Evolutionary conservation across 2,888 invertebrate species (phyloP).

Genomic region (Hyposoter didymator): DNA sequence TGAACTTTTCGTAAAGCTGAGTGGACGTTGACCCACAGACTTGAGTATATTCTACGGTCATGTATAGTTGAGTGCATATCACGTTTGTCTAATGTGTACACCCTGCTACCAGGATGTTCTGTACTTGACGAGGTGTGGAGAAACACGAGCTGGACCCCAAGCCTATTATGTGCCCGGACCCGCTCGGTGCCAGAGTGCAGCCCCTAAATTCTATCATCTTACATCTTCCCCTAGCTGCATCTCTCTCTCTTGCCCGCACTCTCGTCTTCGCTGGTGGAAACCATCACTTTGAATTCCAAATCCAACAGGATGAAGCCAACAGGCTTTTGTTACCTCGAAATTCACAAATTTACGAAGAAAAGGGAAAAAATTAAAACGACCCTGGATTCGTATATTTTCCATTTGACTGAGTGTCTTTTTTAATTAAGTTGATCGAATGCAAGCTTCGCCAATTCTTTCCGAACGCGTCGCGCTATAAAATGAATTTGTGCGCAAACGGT

Average conservation of each 20-base stretch:
- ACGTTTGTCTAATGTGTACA: slow-evolving; percentile 63
- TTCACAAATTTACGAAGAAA: neutral
- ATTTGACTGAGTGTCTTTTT: slow-evolving; percentile 26
- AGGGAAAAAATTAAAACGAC: neutral
- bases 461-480: neutral
- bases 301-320: slow-evolving; percentile 43
- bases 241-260: slow-evolving; percentile 10
- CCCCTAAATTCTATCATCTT: slow-evolving; percentile 57
- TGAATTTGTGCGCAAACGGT: neutral
- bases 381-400: neutral
- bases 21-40: slow-evolving; percentile 12
- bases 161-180: slow-evolving; percentile 59
- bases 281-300: slow-evolving; percentile 63
- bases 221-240: neutral
- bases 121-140: slow-evolving; percentile 59
- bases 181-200: slow-evolving; percentile 52
- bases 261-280: slow-evolving; percentile 44
- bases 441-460: neutral
- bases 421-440: slow-evolving; percentile 12
- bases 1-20: slow-evolving; percentile 38
- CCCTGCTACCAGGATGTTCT: slow-evolving; percentile 32
- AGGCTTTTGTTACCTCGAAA: slow-evolving; percentile 25
- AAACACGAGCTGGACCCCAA: slow-evolving; percentile 65
- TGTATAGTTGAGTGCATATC: slow-evolving; percentile 47
- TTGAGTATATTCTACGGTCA: slow-evolving; percentile 13